Conservation (phyloP, 2,797 vertebrate genomes). For the Ceryle rudis region DNA sequence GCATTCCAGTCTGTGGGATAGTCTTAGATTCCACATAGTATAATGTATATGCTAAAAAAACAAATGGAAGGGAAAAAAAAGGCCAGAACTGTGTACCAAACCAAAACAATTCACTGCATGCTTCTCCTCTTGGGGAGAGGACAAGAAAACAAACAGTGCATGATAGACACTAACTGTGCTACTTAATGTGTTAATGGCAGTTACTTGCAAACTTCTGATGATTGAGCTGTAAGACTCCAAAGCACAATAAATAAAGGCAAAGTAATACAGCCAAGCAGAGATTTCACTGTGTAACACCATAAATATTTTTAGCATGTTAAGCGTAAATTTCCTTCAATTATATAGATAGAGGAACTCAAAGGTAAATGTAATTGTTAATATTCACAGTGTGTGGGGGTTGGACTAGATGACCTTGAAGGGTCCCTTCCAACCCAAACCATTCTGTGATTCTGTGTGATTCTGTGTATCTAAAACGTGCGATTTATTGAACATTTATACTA, state of each 20-base stretch:
- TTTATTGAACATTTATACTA: slow-evolving; percentile 4
- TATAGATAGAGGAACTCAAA: background rate
- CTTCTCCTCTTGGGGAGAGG: background rate
- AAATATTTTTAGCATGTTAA: background rate
- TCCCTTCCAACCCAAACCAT: no score
- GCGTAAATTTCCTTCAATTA: background rate
- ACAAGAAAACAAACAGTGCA: background rate
- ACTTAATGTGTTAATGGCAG: background rate
- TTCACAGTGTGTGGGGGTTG: background rate
- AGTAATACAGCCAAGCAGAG: background rate
- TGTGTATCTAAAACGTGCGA: background rate
- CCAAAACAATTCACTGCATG: background rate
- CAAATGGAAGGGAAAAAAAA: background rate
- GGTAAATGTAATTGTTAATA: background rate
- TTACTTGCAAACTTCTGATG: background rate
- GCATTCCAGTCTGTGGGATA: background rate
- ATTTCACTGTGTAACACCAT: background rate
- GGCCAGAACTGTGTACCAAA: background rate
- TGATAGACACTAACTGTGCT: background rate
- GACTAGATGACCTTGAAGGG: no score
- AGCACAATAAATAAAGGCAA: background rate
- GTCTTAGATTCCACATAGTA: background rate
- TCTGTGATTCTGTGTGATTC: no score
- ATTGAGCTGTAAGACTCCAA: background rate
- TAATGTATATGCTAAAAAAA: background rate